phyloP scores from a whole-genome alignment of 2,113 vertebrate species.

The Apodemus sylvaticus region DNA sequence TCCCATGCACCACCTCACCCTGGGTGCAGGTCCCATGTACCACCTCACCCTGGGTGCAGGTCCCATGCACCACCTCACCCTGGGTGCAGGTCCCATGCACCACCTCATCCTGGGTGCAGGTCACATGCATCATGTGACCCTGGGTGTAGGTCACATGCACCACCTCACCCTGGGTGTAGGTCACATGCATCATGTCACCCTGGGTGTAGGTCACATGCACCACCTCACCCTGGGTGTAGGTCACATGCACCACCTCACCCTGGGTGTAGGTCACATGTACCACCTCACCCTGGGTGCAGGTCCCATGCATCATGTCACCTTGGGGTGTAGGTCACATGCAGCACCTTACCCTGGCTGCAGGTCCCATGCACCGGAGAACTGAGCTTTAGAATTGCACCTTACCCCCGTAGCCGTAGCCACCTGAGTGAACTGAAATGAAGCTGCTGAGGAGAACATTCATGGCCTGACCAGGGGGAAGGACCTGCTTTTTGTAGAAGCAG shows the following conservation, averaged over 20 bases:
- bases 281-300: not conserved
- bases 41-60: not conserved
- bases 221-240: not conserved
- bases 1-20: too few species aligned
- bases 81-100: too few species aligned
- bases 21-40: too few species aligned
- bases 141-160: too few species aligned
- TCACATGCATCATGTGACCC: fast-evolving
- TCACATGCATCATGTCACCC: fast-evolving
- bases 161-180: not conserved
- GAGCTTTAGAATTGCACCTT: fast-evolving
- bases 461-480: not conserved
- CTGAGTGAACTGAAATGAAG: not conserved
- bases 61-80: too few species aligned
- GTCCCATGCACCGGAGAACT: fast-evolving
- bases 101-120: not conserved
- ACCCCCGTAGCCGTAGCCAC: not conserved
- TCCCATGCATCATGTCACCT: fast-evolving
- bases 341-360: not conserved
- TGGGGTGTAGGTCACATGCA: not conserved
- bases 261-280: not conserved
- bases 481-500: not conserved
- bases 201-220: not conserved
- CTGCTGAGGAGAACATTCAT: fast-evolving
- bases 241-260: fast-evolving